These are phyloP conservation scores for Triplophysa yarkandensis DNA, from an alignment of 2,797 vertebrate genomes.

Conservation along the genomic window DNA sequence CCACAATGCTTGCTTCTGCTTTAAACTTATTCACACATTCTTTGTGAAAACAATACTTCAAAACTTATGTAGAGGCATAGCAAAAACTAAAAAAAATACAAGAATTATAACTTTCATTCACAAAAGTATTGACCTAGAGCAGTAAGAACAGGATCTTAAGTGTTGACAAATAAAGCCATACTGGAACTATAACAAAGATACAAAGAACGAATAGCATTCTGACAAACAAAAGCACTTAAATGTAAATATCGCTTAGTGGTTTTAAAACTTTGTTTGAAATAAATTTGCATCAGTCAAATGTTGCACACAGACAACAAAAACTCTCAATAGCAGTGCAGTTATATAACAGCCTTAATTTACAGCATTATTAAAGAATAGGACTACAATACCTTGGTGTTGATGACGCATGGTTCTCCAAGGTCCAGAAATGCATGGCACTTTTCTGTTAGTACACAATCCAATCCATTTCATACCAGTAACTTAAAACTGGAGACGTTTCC, in stretches of 20 bases:
- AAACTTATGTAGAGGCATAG: too few relatives aligned
- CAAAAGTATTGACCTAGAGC: too few relatives aligned
- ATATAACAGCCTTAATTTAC: background rate
- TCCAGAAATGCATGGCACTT: background rate
- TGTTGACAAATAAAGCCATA: too few relatives aligned
- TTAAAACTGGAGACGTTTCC: background rate
- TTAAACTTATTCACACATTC: too few relatives aligned
- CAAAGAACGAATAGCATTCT: background rate
- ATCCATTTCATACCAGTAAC: background rate
- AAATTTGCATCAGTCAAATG: background rate
- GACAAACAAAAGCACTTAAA: background rate
- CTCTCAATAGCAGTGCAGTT: background rate
- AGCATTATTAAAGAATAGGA: background rate
- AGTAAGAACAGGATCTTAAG: too few relatives aligned
- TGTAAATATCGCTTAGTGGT: background rate
- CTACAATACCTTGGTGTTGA: background rate
- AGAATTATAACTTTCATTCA: too few relatives aligned
- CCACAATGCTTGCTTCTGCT: too few relatives aligned
- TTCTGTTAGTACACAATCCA: background rate
- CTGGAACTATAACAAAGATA: background rate
- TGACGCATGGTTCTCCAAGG: background rate
- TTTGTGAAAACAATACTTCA: too few relatives aligned
- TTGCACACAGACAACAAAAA: background rate
- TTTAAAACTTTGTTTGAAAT: background rate
- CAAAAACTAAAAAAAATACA: too few relatives aligned